These are phyloP conservation scores for Eublepharis macularius DNA, from an alignment of 2,113 vertebrate species.

Conservation along the genomic window DNA sequence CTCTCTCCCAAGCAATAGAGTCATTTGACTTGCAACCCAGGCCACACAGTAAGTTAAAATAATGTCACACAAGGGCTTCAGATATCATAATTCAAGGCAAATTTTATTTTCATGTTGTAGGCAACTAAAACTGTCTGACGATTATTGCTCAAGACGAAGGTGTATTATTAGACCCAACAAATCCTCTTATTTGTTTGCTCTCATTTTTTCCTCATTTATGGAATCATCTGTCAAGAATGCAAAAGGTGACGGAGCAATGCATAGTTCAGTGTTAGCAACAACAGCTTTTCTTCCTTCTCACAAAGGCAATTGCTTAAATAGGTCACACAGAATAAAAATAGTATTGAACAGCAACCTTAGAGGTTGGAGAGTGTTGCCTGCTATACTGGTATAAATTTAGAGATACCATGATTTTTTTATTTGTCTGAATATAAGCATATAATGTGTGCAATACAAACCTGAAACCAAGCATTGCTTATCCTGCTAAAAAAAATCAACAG, in stretches of 20 bases:
- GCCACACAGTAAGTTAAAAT: background rate
- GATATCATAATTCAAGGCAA: background rate
- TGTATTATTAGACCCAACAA: background rate
- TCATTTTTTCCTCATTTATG: background rate
- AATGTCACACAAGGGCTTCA: background rate
- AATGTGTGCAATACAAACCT: background rate
- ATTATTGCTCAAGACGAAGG: background rate
- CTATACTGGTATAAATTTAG: constrained; percentile 11
- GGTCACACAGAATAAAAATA: constrained; percentile 66
- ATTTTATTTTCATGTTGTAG: background rate
- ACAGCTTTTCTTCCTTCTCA: constrained; percentile 28
- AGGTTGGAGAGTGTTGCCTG: constrained; percentile 38
- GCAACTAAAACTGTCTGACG: background rate
- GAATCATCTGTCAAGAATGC: constrained; percentile 15
- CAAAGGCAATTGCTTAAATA: constrained; percentile 57
- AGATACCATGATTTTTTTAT: constrained; percentile 1
- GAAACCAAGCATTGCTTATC: background rate
- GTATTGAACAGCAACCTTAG: constrained; percentile 41
- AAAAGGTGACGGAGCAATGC: constrained; percentile 20
- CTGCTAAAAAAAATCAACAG: too few relatives aligned
- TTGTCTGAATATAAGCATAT: background rate
- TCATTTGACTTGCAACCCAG: background rate
- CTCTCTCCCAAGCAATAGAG: background rate
- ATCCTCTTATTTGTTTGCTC: background rate
- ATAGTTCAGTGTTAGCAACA: constrained; percentile 26